Evolutionary conservation across 1,140 invertebrate genomes (phyloP), one percentile per base, ranked within the genome.

Genomic region (Vanessa atalanta): DNA sequence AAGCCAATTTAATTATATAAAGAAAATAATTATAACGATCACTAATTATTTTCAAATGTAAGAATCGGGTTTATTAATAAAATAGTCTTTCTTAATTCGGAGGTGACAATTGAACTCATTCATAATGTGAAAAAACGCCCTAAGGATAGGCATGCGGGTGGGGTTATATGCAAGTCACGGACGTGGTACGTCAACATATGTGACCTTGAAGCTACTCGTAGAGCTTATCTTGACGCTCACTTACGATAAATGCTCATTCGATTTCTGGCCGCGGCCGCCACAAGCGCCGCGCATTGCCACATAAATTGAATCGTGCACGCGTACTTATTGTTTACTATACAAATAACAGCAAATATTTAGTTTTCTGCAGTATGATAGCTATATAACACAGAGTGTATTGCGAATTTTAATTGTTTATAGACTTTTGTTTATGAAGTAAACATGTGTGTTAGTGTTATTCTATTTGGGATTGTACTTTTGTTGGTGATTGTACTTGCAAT

Each of bases 201-300:
- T 76, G 88, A 81, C 87, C 87, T 90, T 90, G 88, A 63, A 65
- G 74, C 80, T 65, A 74, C 79, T 83, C 83, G 81, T 81, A 79
- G 81, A 84, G 87, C 86, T 91, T 90, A 90, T 90, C 88, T 87
- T 78, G 82, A 79, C 79, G 81, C 76, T 83, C 82, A 66, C 70
- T 47, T 69, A 72, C 83, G 79, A 83, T 83, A 81, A 43, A 71
- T 82, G 80, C 72, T 85, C 87, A 89, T 82, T 91, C 79, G 85
- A 81, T 81, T 80, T 75, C 75, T 79, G 81, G 75, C 76, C 81
- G 82, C 79, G 77, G 70, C 72, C 78, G 81, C 77, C 74, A 75
- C 75, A 69, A 73, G 77, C 76, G 73, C 78, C 72, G 74, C 31
- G 73, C 63, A 23, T 77, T 53, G 65, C 70, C 55, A 77, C 70